Evolutionary conservation across 2,113 vertebrate genomes (phyloP).

Genomic region (Strix uralensis): DNA sequence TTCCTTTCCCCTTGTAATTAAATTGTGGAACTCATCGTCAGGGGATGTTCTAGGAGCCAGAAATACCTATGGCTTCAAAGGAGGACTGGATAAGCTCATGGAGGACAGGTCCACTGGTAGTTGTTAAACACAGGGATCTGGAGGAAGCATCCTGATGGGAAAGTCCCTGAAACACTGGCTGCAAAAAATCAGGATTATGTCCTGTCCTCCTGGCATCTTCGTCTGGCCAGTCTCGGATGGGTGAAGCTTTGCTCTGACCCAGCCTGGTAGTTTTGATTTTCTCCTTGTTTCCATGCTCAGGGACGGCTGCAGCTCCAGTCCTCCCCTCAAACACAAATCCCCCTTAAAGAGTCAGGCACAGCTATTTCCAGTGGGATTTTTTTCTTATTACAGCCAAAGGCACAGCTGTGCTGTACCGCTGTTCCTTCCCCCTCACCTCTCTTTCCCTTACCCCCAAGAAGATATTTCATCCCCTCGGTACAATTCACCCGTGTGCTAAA

Average conservation of each 20-base stretch:
- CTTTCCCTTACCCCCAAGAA: neutral
- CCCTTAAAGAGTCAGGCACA: neutral
- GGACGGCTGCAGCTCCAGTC: neutral
- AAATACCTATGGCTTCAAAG: constrained; percentile 26
- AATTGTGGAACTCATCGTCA: constrained; percentile 27
- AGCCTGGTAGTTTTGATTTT: neutral
- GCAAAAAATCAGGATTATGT: neutral
- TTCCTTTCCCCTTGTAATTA: constrained; percentile 40
- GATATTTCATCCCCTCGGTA: neutral
- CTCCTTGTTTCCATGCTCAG: neutral
- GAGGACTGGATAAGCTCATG: neutral
- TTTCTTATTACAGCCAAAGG: neutral
- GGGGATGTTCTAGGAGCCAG: constrained; percentile 38
- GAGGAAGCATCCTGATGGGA: neutral
- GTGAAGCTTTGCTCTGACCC: neutral
- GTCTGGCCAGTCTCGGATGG: neutral
- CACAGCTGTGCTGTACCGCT: neutral
- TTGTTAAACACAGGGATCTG: neutral
- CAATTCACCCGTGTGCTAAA: neutral
- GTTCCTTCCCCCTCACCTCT: neutral
- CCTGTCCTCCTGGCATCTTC: neutral
- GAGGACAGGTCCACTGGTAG: neutral
- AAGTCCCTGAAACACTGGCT: neutral
- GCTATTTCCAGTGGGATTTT: neutral
- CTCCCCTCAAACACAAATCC: neutral